phyloP scores from a whole-genome alignment of 2,797 vertebrate species.

The Syncerus caffer region DNA sequence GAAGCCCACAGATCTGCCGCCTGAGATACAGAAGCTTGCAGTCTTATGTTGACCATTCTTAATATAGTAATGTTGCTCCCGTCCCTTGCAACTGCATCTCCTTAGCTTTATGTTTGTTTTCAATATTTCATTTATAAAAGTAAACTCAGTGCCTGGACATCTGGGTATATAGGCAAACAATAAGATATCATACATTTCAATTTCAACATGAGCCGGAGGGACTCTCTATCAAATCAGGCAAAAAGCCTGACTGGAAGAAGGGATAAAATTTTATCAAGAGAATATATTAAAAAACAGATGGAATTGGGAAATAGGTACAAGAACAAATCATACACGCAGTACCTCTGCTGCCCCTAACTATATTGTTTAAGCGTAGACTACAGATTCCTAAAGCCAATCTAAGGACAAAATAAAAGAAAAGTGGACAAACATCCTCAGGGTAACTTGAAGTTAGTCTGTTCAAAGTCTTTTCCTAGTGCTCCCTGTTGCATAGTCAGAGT shows the following conservation, averaged over 20 bases:
- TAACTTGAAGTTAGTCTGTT: not conserved
- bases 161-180: constrained; percentile 75
- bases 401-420: constrained; percentile 39
- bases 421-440: constrained; percentile 31
- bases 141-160: constrained; percentile 65
- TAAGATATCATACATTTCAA: constrained; percentile 75
- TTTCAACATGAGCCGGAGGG: constrained; percentile 68
- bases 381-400: constrained; percentile 39
- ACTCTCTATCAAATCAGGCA: constrained; percentile 71
- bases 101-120: constrained; percentile 65
- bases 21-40: not conserved
- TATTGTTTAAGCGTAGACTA: not conserved
- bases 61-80: constrained; percentile 12
- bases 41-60: constrained; percentile 52
- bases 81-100: constrained; percentile 34
- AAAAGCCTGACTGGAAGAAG: constrained; percentile 66
- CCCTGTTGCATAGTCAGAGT: not conserved
- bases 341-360: constrained; percentile 40
- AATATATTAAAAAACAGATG: constrained; percentile 74
- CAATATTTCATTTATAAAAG: constrained; percentile 76
- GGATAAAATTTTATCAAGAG: constrained; percentile 76
- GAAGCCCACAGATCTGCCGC: not conserved
- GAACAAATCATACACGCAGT: constrained; percentile 31
- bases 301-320: constrained; percentile 65
- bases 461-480: not conserved